Conservation (phyloP, 2,113 vertebrate genomes). For the Carlito syrichta region DNA sequence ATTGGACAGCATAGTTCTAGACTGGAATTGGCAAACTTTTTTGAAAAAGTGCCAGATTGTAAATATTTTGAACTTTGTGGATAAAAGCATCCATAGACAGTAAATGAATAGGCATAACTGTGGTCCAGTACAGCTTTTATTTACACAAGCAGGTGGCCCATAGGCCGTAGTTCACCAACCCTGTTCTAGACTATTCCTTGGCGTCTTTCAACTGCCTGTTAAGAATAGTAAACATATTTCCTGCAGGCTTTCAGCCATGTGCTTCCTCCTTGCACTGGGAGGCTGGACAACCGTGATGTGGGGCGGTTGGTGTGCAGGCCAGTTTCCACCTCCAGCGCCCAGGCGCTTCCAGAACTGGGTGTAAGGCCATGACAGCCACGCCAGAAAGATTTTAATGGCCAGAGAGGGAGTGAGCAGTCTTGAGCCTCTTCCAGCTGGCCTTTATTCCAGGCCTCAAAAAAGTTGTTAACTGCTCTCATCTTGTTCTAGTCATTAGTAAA, state of each 20-base stretch:
- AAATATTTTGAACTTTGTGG: neutral
- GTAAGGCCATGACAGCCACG: neutral
- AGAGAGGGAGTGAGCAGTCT: neutral
- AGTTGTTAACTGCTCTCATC: rapidly evolving
- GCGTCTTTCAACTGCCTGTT: neutral
- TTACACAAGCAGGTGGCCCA: neutral
- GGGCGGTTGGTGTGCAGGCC: neutral
- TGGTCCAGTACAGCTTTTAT: neutral
- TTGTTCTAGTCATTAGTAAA: neutral
- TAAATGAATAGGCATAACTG: neutral
- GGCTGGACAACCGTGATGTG: neutral
- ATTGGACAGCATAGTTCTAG: neutral
- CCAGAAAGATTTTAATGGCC: neutral
- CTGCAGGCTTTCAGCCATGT: neutral
- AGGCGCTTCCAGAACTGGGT: neutral
- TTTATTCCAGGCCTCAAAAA: neutral
- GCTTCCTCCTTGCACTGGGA: neutral
- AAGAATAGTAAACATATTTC: neutral
- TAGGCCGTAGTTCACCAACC: neutral
- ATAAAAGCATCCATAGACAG: neutral
- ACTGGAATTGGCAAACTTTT: neutral
- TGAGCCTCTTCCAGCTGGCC: neutral
- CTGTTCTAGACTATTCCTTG: neutral
- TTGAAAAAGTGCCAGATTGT: neutral
- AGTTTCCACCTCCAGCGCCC: neutral